phyloP scores from a whole-genome alignment of 2,888 invertebrate genomes.

The Caenorhabditis panamensis region DNA sequence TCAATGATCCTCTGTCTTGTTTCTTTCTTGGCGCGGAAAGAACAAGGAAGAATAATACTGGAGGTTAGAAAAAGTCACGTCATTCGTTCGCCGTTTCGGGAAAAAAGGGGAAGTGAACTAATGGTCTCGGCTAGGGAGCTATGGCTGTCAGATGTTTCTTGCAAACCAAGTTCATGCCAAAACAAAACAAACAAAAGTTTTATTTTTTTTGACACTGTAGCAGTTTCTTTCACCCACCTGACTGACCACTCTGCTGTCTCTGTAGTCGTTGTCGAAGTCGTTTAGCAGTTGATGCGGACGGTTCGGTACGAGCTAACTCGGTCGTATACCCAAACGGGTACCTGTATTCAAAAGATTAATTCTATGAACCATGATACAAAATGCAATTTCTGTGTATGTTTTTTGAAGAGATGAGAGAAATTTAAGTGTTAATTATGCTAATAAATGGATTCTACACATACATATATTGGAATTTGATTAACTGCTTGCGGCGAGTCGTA shows the following conservation, averaged over 20 bases:
- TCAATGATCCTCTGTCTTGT: slow-evolving; percentile 45
- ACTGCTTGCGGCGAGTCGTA: slow-evolving; percentile 29
- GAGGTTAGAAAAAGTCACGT: slow-evolving; percentile 22
- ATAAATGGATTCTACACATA: slow-evolving; percentile 50
- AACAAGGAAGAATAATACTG: slow-evolving; percentile 16
- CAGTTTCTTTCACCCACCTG: no score
- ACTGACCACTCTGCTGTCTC: slow-evolving; percentile 79
- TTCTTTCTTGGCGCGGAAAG: slow-evolving; percentile 12
- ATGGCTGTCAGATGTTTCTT: neutral
- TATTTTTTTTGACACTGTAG: no score
- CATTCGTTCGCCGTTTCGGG: neutral
- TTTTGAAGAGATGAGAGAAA: neutral
- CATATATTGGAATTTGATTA: slow-evolving; percentile 60
- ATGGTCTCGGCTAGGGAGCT: no score
- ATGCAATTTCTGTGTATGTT: neutral
- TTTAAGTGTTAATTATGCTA: no score
- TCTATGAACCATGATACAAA: no score
- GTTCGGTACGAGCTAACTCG: slow-evolving; percentile 77
- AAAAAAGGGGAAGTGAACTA: neutral
- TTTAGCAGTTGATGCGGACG: slow-evolving; percentile 80
- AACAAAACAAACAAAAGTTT: no score
- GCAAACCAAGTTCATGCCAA: no score
- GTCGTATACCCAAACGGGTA: slow-evolving; percentile 80
- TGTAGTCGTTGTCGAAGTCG: slow-evolving; percentile 79
- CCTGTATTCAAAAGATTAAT: slow-evolving; percentile 68